phyloP scores from a whole-genome alignment of 2,113 vertebrate species.

The Megaceryle torquata region DNA sequence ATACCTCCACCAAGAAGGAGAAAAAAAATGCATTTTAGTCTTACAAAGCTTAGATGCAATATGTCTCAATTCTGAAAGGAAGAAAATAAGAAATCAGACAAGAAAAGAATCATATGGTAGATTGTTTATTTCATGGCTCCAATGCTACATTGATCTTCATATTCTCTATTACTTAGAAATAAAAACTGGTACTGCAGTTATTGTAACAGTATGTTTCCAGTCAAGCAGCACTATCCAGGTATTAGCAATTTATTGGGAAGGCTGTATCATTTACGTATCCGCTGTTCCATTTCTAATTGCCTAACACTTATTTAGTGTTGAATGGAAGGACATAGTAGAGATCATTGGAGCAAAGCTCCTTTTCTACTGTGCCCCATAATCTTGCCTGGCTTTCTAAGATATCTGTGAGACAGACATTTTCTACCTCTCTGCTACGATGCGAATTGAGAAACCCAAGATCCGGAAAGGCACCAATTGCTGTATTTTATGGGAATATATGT shows the following conservation, averaged over 20 bases:
- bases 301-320: slow-evolving; percentile 58
- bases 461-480: slow-evolving; percentile 57
- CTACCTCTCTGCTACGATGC: not conserved
- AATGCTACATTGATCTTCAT: slow-evolving; percentile 22
- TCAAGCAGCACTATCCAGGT: slow-evolving; percentile 57
- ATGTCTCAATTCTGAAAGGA: slow-evolving; percentile 20
- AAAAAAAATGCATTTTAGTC: not conserved
- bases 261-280: slow-evolving; percentile 45
- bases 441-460: slow-evolving; percentile 57
- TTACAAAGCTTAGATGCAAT: not conserved
- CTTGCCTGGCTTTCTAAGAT: slow-evolving; percentile 37
- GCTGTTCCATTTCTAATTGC: slow-evolving; percentile 66
- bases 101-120: not conserved
- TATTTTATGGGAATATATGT: slow-evolving; percentile 51
- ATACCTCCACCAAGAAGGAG: not conserved
- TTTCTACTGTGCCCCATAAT: slow-evolving; percentile 30
- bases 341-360: slow-evolving; percentile 51
- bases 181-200: slow-evolving; percentile 48
- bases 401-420: not conserved
- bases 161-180: slow-evolving; percentile 39
- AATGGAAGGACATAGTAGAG: slow-evolving; percentile 49
- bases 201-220: slow-evolving; percentile 52
- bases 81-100: slow-evolving; percentile 18
- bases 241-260: slow-evolving; percentile 65
- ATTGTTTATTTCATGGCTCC: slow-evolving; percentile 47